Percentiles rank a stretch among this genome's conserved stretches.
phyloP scores from a whole-genome alignment of 2,113 vertebrate species.

The Nerophis lumbriciformis region DNA sequence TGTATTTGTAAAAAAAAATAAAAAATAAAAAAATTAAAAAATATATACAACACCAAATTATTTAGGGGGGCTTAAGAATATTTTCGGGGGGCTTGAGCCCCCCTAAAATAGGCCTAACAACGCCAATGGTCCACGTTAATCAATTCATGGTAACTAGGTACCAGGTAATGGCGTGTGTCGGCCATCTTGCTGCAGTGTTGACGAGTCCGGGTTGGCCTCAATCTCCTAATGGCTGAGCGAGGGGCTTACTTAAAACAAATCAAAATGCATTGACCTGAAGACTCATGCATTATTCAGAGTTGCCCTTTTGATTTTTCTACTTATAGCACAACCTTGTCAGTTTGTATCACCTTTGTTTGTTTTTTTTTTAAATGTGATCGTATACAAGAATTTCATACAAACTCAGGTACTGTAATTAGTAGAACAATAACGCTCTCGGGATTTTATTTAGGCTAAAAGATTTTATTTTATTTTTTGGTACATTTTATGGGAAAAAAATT shows the following conservation, averaged over 20 bases:
- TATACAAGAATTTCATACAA: neutral
- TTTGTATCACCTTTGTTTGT: slow-evolving; percentile 27
- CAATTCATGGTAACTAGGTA: no score
- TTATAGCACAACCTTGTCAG: slow-evolving; percentile 60
- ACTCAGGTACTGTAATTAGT: neutral
- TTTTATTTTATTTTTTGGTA: no score
- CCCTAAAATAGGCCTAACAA: no score
- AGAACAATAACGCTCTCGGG: no score
- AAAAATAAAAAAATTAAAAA: no score
- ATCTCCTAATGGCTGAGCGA: slow-evolving; percentile 75
- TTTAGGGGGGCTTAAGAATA: no score
- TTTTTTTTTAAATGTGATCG: slow-evolving; percentile 12
- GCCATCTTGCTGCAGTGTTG: slow-evolving; percentile 56
- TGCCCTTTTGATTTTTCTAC: slow-evolving; percentile 45
- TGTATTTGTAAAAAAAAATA: no score
- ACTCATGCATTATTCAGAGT: slow-evolving; percentile 75
- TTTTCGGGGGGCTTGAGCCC: no score
- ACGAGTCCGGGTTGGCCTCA: slow-evolving; percentile 72
- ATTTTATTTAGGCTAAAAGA: no score
- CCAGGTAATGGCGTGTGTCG: slow-evolving; percentile 17
- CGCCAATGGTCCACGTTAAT: no score
- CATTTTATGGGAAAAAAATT: no score
- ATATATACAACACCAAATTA: no score
- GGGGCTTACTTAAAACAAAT: slow-evolving; percentile 72
- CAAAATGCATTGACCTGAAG: slow-evolving; percentile 73